Conservation (phyloP, 1,140 invertebrate genomes). For the Trachymyrmex cornetzi region DNA sequence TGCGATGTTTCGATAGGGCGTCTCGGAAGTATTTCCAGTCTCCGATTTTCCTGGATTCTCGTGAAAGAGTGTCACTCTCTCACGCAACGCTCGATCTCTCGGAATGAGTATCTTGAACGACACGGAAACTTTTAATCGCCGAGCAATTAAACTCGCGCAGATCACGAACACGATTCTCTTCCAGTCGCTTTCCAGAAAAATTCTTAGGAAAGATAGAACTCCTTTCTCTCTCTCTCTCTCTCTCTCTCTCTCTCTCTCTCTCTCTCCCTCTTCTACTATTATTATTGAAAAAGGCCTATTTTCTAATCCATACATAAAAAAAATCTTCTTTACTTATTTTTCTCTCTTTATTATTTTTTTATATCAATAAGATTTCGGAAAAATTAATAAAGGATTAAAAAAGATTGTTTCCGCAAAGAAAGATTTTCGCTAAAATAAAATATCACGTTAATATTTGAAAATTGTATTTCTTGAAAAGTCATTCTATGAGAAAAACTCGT, state of each 20-base stretch:
- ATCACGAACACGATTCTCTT: constrained; percentile 48
- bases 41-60: constrained; percentile 27
- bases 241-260: too few species aligned
- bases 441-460: constrained; percentile 2
- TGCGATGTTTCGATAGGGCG: constrained; percentile 1
- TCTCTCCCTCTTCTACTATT: constrained; percentile 33
- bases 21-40: background rate
- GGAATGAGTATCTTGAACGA: constrained; percentile 55
- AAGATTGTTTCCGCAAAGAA: background rate
- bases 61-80: background rate
- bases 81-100: constrained; percentile 51
- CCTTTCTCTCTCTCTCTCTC: too few species aligned
- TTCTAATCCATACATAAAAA: background rate
- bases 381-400: background rate
- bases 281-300: constrained; percentile 37
- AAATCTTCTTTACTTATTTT: background rate
- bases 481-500: background rate
- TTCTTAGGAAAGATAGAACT: constrained; percentile 7
- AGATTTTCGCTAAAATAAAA: background rate
- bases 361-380: background rate
- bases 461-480: constrained; percentile 20
- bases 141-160: constrained; percentile 63
- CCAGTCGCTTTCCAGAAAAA: background rate
- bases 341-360: background rate
- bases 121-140: constrained; percentile 73